Evolutionary conservation across 2,113 vertebrate genomes (phyloP).

Genomic region (Stegastes partitus): DNA sequence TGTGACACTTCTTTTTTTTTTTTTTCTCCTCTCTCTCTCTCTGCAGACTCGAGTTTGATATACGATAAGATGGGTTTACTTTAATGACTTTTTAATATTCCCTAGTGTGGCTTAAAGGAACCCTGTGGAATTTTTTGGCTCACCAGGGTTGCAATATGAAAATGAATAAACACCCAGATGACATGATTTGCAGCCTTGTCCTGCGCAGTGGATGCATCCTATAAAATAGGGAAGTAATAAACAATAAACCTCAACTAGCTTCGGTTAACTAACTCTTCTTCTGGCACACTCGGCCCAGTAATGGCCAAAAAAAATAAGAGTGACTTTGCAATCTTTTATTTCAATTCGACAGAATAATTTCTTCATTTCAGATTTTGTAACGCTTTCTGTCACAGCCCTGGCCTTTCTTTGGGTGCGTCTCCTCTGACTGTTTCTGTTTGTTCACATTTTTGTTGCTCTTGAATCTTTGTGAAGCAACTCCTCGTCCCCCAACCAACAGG

Average conservation of each 20-base stretch:
- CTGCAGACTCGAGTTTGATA: constrained; percentile 23
- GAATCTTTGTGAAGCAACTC: too few relatives aligned
- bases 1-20: constrained; percentile 4
- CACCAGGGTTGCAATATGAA: not conserved
- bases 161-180: not conserved
- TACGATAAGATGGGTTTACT: constrained; percentile 10
- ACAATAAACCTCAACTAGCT: constrained; percentile 2
- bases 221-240: constrained; percentile 13
- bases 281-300: not conserved
- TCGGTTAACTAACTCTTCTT: not conserved
- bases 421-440: too few relatives aligned
- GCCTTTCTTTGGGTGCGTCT: too few relatives aligned
- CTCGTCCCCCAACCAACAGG: too few relatives aligned
- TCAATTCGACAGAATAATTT: too few relatives aligned
- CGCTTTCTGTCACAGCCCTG: too few relatives aligned
- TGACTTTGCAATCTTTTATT: too few relatives aligned
- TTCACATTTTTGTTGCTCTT: too few relatives aligned
- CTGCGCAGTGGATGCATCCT: not conserved
- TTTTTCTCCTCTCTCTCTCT: too few relatives aligned
- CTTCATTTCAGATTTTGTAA: too few relatives aligned
- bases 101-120: constrained; percentile 25
- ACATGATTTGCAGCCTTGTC: not conserved
- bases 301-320: too few relatives aligned
- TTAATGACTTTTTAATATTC: constrained; percentile 23
- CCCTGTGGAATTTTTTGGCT: not conserved